Conservation (phyloP, 2,113 vertebrate species). For the Bathybates hornii region DNA sequence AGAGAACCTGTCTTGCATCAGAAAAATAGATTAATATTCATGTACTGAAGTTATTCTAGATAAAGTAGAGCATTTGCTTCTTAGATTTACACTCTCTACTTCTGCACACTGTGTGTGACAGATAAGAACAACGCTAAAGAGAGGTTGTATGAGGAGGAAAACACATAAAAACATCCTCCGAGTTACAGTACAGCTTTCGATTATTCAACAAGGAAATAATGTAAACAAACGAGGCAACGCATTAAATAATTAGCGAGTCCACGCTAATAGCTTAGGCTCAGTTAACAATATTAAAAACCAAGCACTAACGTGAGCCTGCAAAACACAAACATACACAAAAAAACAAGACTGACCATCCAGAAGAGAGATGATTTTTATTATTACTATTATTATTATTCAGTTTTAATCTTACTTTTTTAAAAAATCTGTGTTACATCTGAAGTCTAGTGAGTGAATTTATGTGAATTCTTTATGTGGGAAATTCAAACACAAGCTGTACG, state of each 20-base stretch:
- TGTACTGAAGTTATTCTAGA: background rate
- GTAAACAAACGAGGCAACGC: constrained; percentile 14
- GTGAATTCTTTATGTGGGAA: background rate
- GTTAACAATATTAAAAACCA: constrained; percentile 6
- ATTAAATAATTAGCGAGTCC: constrained; percentile 62
- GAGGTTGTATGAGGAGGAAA: background rate
- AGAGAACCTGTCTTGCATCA: background rate
- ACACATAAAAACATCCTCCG: background rate
- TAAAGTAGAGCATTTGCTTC: background rate
- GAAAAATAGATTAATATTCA: background rate
- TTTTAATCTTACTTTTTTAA: background rate
- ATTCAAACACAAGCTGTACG: background rate
- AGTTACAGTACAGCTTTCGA: constrained; percentile 5
- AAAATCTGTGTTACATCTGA: background rate
- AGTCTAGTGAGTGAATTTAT: constrained; percentile 34
- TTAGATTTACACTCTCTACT: background rate
- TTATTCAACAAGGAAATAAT: constrained; percentile 33
- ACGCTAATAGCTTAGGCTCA: constrained; percentile 52
- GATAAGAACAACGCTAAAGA: background rate
- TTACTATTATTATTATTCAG: background rate
- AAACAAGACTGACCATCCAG: background rate
- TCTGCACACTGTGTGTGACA: background rate
- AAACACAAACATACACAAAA: background rate
- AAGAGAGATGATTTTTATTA: constrained; percentile 31
- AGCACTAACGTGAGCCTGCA: background rate